Base-by-base conservation (phyloP, 2,797 vertebrate genomes). In the Aphelocoma californica region DNA sequence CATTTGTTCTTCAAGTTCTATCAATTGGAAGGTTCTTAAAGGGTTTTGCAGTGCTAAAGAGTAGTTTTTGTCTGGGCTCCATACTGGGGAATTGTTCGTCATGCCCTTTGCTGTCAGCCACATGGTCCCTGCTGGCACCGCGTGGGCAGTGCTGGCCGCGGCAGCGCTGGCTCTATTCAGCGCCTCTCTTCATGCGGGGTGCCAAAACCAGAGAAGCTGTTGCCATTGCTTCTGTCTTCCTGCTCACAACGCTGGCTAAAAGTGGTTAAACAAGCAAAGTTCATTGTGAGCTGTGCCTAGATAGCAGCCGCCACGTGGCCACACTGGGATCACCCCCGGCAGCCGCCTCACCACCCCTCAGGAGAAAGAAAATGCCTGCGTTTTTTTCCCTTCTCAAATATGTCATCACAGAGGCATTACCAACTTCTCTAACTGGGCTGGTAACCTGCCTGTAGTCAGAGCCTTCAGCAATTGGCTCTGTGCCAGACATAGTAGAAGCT, bases 281-380 rank as follows among this genome's bases (percentile, higher is more conserved):
- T 36, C 56, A 36, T 36, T 25, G n/a, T 7, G 23, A 58, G n/a
- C 56, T 3, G 15, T 36, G n/a, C 56, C n/a, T 7, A 25, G n/a
- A 58, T 12, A 58, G 56, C 10, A 7, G n/a, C n/a, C 2, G 7
- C n/a, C 2, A 4, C 3, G 5, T 25, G 56, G n/a, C n/a, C 14
- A 10, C 4, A 2, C n/a, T 14, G 2, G 15, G n/a, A 57, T 57
- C 1, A 3, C n/a, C n/a, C n/a, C n/a, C 1, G 4, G 56, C 10
- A 1, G 56, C 56, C 2, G 3, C 23, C n/a, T 58, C n/a, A 25
- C 7, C n/a, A 25, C n/a, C 15, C 56, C 10, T 58, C 5, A 3
- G 56, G 56, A 57, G n/a, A 36, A 58, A 25, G 23, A 25, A 10
- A 18, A 58, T 36, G 56, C 15, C 15, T 36, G 15, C 10, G 8